Evolutionary conservation across 2,888 invertebrate species (phyloP).

Genomic region (Biston stratarius): DNA sequence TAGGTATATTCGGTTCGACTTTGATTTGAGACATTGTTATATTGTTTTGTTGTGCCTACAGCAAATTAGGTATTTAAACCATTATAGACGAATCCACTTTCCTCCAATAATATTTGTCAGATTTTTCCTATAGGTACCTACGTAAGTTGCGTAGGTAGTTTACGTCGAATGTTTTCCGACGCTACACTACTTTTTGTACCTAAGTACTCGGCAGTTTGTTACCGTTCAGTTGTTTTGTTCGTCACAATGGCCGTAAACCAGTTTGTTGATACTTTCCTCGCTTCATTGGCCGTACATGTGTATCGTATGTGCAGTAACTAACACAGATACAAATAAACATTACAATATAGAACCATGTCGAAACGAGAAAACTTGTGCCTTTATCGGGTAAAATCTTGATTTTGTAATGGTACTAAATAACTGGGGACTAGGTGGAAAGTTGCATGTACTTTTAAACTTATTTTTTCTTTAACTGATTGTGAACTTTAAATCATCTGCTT

Average conservation of each 20-base stretch:
- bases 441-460: conserved; percentile 17
- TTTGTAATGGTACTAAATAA: conserved; percentile 11
- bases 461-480: conserved; percentile 8
- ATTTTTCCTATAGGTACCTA: not conserved
- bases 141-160: not conserved
- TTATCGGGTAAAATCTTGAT: not conserved
- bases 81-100: no score
- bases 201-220: conserved; percentile 46
- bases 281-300: conserved; percentile 39
- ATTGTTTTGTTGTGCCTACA: no score
- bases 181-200: conserved; percentile 9
- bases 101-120: not conserved
- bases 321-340: not conserved
- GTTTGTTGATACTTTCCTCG: conserved; percentile 65
- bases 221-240: conserved; percentile 48
- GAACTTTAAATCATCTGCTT: not conserved
- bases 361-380: not conserved
- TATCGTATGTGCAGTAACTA: conserved; percentile 20
- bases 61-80: no score
- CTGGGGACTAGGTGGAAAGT: not conserved
- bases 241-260: conserved; percentile 61
- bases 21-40: no score
- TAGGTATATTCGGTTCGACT: no score
- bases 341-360: conserved; percentile 6
- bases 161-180: conserved; percentile 4